phyloP scores from a whole-genome alignment of 2,888 invertebrate species.

The Cephalotes varians region DNA sequence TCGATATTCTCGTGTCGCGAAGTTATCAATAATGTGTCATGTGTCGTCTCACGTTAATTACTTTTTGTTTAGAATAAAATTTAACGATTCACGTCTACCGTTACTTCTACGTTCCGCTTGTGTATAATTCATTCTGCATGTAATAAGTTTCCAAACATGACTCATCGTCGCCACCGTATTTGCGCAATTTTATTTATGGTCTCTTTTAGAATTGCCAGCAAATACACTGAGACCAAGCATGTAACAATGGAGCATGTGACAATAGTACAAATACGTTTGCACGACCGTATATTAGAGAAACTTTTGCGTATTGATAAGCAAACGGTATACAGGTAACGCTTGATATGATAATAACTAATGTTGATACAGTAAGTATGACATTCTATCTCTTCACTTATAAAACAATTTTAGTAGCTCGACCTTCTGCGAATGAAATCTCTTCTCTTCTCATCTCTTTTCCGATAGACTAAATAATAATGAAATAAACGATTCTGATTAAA shows the following conservation, averaged over 20 bases:
- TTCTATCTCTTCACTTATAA: background rate
- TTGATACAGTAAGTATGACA: conserved; percentile 89
- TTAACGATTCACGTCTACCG: background rate
- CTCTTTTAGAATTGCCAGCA: conserved; percentile 78
- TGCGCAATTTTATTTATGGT: background rate
- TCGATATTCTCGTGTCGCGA: background rate
- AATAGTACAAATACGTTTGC: conserved; percentile 85
- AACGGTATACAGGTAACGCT: conserved; percentile 89
- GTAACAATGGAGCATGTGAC: conserved; percentile 84
- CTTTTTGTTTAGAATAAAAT: conserved; percentile 7
- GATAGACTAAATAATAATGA: background rate
- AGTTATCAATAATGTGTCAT: background rate
- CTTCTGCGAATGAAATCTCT: background rate
- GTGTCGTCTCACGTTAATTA: background rate
- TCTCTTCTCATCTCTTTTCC: background rate
- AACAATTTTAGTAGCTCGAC: background rate
- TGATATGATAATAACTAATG: conserved; percentile 90
- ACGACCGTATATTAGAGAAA: conserved; percentile 88
- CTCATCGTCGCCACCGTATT: background rate
- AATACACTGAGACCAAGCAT: conserved; percentile 81
- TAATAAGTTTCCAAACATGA: conserved; percentile 3
- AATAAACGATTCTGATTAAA: background rate
- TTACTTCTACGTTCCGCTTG: background rate
- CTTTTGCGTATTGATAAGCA: conserved; percentile 88
- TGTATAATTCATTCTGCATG: background rate